A percentile compares a stretch with the other conserved stretches of the same genome.
Conservation (phyloP, 1,140 invertebrate species). For the Galleria mellonella region DNA sequence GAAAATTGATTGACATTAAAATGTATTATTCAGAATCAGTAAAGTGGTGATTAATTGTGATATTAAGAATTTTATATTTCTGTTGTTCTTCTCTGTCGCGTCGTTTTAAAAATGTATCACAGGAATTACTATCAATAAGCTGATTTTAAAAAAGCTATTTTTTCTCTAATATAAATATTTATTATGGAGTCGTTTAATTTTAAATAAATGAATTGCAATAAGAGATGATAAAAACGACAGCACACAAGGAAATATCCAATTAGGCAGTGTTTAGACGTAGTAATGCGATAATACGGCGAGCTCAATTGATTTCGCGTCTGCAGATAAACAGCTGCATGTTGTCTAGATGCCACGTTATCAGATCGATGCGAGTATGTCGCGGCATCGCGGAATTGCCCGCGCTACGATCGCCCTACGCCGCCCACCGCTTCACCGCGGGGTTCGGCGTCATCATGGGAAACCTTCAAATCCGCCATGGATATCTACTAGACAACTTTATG, state of each 20-base stretch:
- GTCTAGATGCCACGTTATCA: constrained; percentile 57
- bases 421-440: constrained; percentile 22
- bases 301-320: constrained; percentile 66
- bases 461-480: not conserved
- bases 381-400: constrained; percentile 18
- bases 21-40: constrained; percentile 27
- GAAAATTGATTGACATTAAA: constrained; percentile 17
- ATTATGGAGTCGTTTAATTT: too few relatives aligned
- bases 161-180: too few relatives aligned
- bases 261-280: constrained; percentile 54
- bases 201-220: not conserved
- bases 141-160: too few relatives aligned
- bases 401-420: constrained; percentile 39
- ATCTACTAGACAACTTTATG: not conserved
- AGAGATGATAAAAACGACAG: constrained; percentile 19
- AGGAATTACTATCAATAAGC: too few relatives aligned
- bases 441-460: constrained; percentile 28
- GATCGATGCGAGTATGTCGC: constrained; percentile 34
- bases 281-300: constrained; percentile 68
- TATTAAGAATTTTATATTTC: constrained; percentile 65
- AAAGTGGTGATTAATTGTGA: constrained; percentile 69
- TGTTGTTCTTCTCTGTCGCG: constrained; percentile 53
- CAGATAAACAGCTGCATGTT: constrained; percentile 64
- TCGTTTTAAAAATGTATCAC: constrained; percentile 30
- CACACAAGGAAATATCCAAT: constrained; percentile 63